A percentile compares a stretch with the other conserved stretches of the same genome.
phyloP scores from a whole-genome alignment of 1,140 invertebrate species.

The Lepidurus couesii region DNA sequence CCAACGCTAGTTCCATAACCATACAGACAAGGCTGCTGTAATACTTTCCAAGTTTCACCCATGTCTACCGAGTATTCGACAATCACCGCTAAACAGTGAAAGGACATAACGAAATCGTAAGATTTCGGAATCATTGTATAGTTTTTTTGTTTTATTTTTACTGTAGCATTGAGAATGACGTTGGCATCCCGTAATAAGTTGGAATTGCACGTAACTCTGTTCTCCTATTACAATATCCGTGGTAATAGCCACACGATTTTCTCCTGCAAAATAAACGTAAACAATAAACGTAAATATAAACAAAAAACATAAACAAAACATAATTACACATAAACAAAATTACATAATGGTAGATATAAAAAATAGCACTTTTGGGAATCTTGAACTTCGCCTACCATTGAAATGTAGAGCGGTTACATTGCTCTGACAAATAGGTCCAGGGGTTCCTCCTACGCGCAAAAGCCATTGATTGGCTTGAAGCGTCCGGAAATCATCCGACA shows the following conservation, averaged over 20 bases:
- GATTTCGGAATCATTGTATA: background rate
- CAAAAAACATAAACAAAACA: background rate
- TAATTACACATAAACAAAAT: background rate
- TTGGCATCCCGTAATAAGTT: conserved; percentile 45
- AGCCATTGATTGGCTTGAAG: conserved; percentile 42
- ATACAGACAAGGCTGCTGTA: conserved; percentile 24
- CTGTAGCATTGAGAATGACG: conserved; percentile 43
- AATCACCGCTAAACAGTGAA: conserved; percentile 35
- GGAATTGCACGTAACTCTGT: conserved; percentile 45
- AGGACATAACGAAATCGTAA: background rate
- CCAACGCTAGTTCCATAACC: background rate
- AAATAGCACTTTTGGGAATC: background rate
- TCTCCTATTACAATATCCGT: conserved; percentile 45
- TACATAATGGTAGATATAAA: background rate
- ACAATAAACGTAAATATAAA: too few relatives aligned
- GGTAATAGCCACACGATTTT: conserved; percentile 46
- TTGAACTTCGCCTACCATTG: conserved; percentile 33
- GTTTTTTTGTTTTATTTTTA: conserved; percentile 36
- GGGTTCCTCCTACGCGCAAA: conserved; percentile 42
- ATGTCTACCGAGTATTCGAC: conserved; percentile 37
- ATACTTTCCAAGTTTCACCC: conserved; percentile 35
- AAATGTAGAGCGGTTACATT: conserved; percentile 44
- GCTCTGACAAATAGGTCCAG: conserved; percentile 43
- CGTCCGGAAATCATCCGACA: conserved; percentile 43
- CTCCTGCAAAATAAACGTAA: conserved; percentile 35